phyloP scores from a whole-genome alignment of 2,113 vertebrate species.

The Corvus hawaiiensis region DNA sequence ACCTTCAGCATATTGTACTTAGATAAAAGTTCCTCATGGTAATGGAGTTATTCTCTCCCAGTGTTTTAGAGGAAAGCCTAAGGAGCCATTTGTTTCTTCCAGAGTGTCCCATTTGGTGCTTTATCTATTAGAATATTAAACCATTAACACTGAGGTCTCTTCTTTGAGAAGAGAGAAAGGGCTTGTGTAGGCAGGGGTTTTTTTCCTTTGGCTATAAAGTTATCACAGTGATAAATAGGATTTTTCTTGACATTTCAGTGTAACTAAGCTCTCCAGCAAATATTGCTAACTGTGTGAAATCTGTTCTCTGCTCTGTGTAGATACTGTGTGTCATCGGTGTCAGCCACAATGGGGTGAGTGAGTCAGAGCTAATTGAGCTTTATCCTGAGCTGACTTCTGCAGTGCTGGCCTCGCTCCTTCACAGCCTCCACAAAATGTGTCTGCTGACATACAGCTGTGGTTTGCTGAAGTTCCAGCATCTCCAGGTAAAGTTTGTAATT shows the following conservation, averaged over 20 bases:
- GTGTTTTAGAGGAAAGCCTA: neutral
- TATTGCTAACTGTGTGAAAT: neutral
- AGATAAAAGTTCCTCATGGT: neutral
- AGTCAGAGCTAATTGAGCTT: slow-evolving; percentile 89
- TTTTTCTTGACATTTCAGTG: neutral
- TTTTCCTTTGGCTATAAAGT: neutral
- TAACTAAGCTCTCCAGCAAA: neutral
- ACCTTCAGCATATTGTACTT: neutral
- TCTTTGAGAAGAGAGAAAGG: neutral
- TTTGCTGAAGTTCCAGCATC: slow-evolving; percentile 88
- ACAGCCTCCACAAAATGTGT: slow-evolving; percentile 80
- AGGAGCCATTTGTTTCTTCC: neutral
- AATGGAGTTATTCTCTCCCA: neutral
- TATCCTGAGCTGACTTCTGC: slow-evolving; percentile 81
- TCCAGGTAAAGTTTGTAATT: slow-evolving; percentile 78
- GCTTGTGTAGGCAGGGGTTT: neutral
- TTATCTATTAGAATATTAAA: neutral
- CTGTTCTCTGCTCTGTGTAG: slow-evolving; percentile 58
- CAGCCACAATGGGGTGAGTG: slow-evolving; percentile 94
- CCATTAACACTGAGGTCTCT: neutral
- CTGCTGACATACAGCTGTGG: slow-evolving; percentile 86
- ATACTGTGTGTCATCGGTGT: slow-evolving; percentile 86
- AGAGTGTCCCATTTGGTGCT: neutral
- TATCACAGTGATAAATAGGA: neutral
- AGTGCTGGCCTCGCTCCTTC: slow-evolving; percentile 76